Percentiles rank a stretch among this genome's conserved stretches.
Conservation (phyloP, 1,140 invertebrate genomes). For the Lerema accius region DNA sequence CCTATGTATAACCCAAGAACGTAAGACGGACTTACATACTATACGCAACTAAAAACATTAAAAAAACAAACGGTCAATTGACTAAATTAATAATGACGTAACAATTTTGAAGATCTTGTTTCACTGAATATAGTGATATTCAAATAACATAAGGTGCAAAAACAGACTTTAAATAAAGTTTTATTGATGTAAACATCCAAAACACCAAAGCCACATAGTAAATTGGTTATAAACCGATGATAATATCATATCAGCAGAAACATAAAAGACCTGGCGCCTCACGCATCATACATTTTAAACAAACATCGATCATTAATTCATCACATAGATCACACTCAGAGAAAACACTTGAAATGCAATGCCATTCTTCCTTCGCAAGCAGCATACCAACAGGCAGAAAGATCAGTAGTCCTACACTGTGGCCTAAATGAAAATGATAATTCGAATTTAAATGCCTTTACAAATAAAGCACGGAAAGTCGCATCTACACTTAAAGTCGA, state of each 20-base stretch:
- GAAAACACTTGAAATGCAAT: slow-evolving; percentile 57
- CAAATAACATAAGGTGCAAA: neutral
- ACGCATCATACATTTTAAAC: slow-evolving; percentile 51
- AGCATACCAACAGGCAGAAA: slow-evolving; percentile 47
- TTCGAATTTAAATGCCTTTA: slow-evolving; percentile 49
- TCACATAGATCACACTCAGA: slow-evolving; percentile 56
- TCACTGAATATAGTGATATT: no score
- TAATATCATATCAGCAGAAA: slow-evolving; percentile 44
- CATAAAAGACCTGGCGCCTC: slow-evolving; percentile 51
- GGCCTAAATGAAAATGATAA: slow-evolving; percentile 57
- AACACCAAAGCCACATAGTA: neutral
- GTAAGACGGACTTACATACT: no score
- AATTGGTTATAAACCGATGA: slow-evolving; percentile 39
- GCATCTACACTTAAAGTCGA: slow-evolving; percentile 60
- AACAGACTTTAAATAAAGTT: neutral
- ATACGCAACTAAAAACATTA: no score
- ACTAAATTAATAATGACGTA: no score
- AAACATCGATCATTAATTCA: slow-evolving; percentile 55
- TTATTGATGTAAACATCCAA: neutral
- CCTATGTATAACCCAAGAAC: neutral
- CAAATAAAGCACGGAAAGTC: slow-evolving; percentile 63
- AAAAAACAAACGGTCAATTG: no score
- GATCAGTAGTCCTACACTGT: slow-evolving; percentile 30
- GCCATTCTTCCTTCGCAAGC: slow-evolving; percentile 34
- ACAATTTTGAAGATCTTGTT: no score